Evolutionary conservation across 1,140 invertebrate species (phyloP).

Genomic region (Scaptomyza montana): DNA sequence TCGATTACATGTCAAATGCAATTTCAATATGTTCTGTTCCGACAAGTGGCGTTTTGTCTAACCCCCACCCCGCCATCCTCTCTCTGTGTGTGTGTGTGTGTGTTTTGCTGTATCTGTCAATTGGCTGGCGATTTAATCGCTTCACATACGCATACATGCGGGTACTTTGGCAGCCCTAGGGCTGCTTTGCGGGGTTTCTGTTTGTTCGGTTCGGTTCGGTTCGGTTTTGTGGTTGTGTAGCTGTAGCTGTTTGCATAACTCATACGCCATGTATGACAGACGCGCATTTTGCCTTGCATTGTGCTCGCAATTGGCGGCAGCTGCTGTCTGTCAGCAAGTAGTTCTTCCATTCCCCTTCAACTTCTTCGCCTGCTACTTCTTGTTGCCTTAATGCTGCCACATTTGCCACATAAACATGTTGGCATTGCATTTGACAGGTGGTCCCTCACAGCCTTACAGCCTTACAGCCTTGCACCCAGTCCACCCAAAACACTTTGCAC

Average conservation of each 20-base stretch:
- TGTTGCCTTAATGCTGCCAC: slow-evolving; percentile 27
- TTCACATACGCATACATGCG: slow-evolving; percentile 8
- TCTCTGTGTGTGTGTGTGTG: not conserved
- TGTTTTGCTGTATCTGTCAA: not conserved
- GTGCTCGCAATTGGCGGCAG: slow-evolving; percentile 38
- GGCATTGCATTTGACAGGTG: slow-evolving; percentile 39
- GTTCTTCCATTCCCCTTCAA: not conserved
- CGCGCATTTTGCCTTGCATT: slow-evolving; percentile 32
- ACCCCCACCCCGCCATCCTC: not conserved
- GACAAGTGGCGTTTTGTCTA: slow-evolving; percentile 8
- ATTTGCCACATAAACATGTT: slow-evolving; percentile 34
- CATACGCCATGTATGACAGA: slow-evolving; percentile 41
- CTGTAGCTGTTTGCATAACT: slow-evolving; percentile 32
- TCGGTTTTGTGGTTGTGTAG: slow-evolving; percentile 5
- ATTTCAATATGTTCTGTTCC: slow-evolving; percentile 47
- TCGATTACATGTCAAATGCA: slow-evolving; percentile 49
- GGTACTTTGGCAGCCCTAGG: not conserved
- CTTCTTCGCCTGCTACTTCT: not conserved
- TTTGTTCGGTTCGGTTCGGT: slow-evolving; percentile 19
- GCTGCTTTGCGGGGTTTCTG: not conserved
- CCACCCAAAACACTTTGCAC: not conserved
- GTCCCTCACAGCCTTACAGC: too few relatives aligned
- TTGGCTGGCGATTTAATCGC: slow-evolving; percentile 11
- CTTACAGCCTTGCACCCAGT: not conserved
- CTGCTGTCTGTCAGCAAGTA: slow-evolving; percentile 44